Percentiles rank a stretch among this genome's conserved stretches.
Evolutionary conservation across 2,113 vertebrate genomes (phyloP).

Genomic region (Tiliqua scincoides): DNA sequence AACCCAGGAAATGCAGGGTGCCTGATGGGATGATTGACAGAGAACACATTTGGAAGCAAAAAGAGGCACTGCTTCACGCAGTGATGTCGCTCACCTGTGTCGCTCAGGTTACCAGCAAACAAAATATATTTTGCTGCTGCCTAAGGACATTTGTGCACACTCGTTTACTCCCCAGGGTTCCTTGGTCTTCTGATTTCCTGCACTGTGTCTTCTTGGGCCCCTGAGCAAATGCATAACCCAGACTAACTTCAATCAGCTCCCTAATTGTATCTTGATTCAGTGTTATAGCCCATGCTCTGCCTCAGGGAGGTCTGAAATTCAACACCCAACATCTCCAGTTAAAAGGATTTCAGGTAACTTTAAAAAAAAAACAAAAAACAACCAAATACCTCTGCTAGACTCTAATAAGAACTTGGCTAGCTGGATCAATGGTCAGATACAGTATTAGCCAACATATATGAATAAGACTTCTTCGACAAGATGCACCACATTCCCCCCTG

Average conservation of each 20-base stretch:
- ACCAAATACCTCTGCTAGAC: no score
- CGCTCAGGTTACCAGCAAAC: background rate
- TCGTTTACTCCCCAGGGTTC: background rate
- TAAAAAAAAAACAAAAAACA: no score
- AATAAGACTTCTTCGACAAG: no score
- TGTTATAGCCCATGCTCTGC: no score
- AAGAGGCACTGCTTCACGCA: background rate
- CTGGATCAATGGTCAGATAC: no score
- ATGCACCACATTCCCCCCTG: no score
- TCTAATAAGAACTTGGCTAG: no score
- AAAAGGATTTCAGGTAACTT: no score
- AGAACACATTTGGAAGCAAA: background rate
- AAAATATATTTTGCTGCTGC: background rate
- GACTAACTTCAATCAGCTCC: background rate
- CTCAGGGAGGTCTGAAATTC: no score
- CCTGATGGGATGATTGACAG: background rate
- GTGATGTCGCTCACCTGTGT: background rate
- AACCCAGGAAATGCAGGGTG: background rate
- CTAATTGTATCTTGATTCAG: no score
- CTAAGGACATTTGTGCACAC: background rate
- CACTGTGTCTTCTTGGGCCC: background rate
- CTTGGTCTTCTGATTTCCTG: background rate
- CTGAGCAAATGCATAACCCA: background rate
- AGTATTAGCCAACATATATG: no score
- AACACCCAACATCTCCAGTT: no score